These are phyloP conservation scores for Phenganax subtilis DNA, from an alignment of 92 coral and sea anemone genomes.

Conservation along the genomic window DNA sequence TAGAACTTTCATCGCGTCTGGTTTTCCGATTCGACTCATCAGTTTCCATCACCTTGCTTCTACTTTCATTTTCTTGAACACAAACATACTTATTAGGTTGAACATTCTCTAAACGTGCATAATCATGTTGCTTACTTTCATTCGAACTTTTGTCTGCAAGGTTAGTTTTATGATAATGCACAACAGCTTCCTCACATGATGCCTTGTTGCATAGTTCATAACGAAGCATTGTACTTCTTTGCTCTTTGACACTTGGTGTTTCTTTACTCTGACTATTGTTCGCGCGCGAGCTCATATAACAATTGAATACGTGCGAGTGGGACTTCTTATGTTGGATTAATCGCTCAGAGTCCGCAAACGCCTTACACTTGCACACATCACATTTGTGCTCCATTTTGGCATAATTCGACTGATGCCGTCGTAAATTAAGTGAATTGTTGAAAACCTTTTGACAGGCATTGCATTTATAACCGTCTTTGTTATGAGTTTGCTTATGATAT, in stretches of 20 bases:
- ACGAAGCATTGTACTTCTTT: not conserved
- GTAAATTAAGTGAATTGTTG: not conserved
- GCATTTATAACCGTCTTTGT: not conserved
- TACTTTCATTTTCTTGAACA: not conserved
- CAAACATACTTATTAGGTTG: not conserved
- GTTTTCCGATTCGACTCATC: too few relatives aligned
- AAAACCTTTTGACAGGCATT: not conserved
- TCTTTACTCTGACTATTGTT: not conserved
- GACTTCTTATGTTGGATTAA: not conserved
- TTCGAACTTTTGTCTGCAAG: not conserved
- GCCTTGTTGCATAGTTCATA: not conserved
- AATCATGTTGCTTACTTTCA: not conserved
- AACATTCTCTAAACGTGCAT: not conserved
- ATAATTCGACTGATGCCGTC: constrained; percentile 1
- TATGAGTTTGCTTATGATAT: constrained; percentile 1
- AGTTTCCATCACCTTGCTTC: not conserved
- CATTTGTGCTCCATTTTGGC: not conserved
- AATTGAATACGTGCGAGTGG: not conserved
- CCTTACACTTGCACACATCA: constrained; percentile 2
- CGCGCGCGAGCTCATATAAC: not conserved
- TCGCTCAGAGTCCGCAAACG: not conserved
- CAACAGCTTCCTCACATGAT: not conserved
- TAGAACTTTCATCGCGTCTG: too few relatives aligned
- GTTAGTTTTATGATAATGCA: not conserved
- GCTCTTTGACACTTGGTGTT: not conserved